Percentiles rank a stretch among this genome's conserved stretches.
Evolutionary conservation across 1,140 invertebrate genomes (phyloP).

Genomic region (Lutraria rhynchaena): DNA sequence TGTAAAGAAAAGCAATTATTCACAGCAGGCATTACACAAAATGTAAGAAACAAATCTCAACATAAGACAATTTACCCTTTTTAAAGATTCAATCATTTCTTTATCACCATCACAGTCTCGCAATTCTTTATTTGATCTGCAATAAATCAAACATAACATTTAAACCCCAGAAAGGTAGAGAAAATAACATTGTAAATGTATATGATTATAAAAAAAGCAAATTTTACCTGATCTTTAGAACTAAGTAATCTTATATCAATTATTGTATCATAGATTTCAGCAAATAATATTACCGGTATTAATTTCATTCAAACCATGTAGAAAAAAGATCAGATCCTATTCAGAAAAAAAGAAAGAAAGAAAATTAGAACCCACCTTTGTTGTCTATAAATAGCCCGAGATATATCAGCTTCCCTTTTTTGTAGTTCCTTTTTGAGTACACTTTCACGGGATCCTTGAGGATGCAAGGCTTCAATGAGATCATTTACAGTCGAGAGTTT

Average conservation of each 20-base stretch:
- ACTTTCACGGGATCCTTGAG: constrained; percentile 79
- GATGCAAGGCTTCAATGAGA: constrained; percentile 77
- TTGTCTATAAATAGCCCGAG: constrained; percentile 54
- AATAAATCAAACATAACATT: constrained; percentile 25
- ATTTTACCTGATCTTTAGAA: too few relatives aligned
- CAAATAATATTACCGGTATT: too few relatives aligned
- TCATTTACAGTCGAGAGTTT: constrained; percentile 76
- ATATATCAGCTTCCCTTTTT: constrained; percentile 73
- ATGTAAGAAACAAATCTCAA: neutral
- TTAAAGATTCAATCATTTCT: constrained; percentile 77
- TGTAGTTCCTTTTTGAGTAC: constrained; percentile 75
- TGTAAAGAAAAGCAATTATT: neutral
- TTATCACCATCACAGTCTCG: constrained; percentile 74
- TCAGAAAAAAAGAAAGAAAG: neutral
- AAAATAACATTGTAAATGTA: too few relatives aligned
- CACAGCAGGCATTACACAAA: neutral
- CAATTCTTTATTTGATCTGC: constrained; percentile 66
- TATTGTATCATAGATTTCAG: too few relatives aligned
- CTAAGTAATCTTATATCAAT: too few relatives aligned
- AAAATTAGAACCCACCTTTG: constrained; percentile 24
- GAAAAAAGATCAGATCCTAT: neutral
- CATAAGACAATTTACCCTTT: constrained; percentile 58
- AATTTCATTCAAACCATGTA: neutral
- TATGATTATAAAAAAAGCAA: too few relatives aligned
- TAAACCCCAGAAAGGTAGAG: too few relatives aligned